Conservation (phyloP, 2,888 invertebrate species). For the Phortica magna region DNA sequence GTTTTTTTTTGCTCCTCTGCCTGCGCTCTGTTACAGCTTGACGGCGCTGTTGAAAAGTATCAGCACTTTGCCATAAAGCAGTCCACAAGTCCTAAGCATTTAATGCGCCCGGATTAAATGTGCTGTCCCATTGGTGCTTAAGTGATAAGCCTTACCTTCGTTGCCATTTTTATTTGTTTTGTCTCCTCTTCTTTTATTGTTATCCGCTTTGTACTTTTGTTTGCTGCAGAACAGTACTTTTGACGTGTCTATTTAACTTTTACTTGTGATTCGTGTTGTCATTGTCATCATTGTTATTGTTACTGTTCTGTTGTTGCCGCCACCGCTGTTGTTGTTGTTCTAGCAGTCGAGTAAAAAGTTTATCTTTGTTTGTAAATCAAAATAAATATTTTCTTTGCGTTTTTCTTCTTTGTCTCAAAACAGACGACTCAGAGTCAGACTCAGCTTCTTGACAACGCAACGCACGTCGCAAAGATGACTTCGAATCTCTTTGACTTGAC, state of each 20-base stretch:
- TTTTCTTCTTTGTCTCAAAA: conserved; percentile 45
- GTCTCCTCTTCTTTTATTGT: conserved; percentile 36
- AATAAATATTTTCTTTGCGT: conserved; percentile 66
- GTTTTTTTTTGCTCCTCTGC: too few species aligned
- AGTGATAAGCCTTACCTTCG: conserved; percentile 60
- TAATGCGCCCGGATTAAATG: conserved; percentile 71
- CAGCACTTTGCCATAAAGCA: too few species aligned
- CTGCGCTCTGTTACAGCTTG: too few species aligned
- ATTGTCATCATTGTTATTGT: not conserved
- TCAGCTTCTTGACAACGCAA: not conserved
- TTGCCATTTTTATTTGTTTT: conserved; percentile 29
- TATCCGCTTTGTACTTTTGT: conserved; percentile 27
- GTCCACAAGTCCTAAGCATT: conserved; percentile 40
- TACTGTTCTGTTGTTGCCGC: not conserved
- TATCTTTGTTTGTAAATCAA: conserved; percentile 58
- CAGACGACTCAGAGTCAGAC: not conserved
- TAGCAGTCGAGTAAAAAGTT: conserved; percentile 31
- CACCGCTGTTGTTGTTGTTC: not conserved
- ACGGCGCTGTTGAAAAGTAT: too few species aligned
- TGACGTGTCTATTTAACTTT: conserved; percentile 35
- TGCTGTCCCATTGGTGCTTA: conserved; percentile 69
- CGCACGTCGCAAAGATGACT: not conserved
- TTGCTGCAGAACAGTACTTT: conserved; percentile 41
- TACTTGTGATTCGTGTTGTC: conserved; percentile 10
- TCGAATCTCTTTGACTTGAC: not conserved